Base-by-base conservation (phyloP, 2,113 vertebrate genomes). In the Aptenodytes forsteri region DNA sequence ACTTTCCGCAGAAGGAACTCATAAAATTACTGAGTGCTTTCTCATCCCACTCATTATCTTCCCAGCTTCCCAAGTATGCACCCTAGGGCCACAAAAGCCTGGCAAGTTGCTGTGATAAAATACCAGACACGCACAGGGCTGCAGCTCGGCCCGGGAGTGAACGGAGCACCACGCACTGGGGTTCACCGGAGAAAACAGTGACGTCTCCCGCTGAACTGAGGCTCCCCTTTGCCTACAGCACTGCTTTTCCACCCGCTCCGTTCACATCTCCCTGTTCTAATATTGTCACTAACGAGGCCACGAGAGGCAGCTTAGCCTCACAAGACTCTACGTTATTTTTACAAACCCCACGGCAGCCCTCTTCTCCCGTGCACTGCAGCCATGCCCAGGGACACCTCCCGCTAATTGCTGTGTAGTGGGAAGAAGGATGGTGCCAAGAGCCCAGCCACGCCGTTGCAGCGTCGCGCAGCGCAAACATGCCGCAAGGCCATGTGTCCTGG, bases 371-470 rank as follows among this genome's bases (percentile, higher is more conserved):
- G 92, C 52, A 1, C 91, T 14, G 49, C 91, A 20, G 69, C 2
- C 67, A 6, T 49, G 56, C 77, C 87, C 40, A 10, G 71, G 85
- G 93, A 69, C 58, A 16, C 3, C 23, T 19, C 47, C 55, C 0
- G 1, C 64, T 79, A 19, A 47, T 11, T 25, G 91, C 80, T 15
- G 91, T 1, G 5, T 2, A 1, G 6, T 3, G 71, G 86, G 81
- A 30, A 16, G 69, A 6, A 58, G 70, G 90, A 49, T 2, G 59
- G 62, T n/a, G 91, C 83, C 69, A 25, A 65, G 52, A 66, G 87
- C 36, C 23, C 69, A 2, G 38, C 17, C 29, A 5, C 2, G 3
- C 25, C 0, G 6, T 17, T 1, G 1, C 61, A 15, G 62, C 16
- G 3, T 13, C 4, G 4, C 18, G 3, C 18, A 0, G 52, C 4